Evolutionary conservation across 2,888 invertebrate species (phyloP).

Genomic region (Onthophagus sagittarius): DNA sequence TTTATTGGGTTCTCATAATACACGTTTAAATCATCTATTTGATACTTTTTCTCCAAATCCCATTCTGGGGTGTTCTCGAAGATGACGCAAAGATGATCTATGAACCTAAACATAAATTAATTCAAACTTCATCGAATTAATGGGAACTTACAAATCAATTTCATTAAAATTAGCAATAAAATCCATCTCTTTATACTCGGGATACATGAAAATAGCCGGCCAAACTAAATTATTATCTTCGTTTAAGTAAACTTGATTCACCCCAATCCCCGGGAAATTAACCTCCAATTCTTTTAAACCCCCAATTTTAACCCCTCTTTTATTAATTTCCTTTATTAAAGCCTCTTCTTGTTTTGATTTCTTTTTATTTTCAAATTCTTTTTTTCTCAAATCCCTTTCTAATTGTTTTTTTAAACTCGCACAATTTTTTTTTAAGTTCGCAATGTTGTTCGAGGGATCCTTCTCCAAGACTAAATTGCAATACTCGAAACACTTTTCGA

Average conservation of each 20-base stretch:
- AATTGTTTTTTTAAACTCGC: slow-evolving; percentile 52
- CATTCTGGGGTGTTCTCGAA: slow-evolving; percentile 68
- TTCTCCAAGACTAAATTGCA: slow-evolving; percentile 65
- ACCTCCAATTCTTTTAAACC: slow-evolving; percentile 59
- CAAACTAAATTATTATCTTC: slow-evolving; percentile 64
- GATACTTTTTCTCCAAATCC: slow-evolving; percentile 67
- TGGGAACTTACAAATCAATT: slow-evolving; percentile 57
- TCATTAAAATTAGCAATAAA: slow-evolving; percentile 80
- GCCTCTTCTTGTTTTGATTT: slow-evolving; percentile 47
- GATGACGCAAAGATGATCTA: slow-evolving; percentile 60
- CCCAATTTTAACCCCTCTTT: slow-evolving; percentile 51
- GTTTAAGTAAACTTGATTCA: slow-evolving; percentile 61
- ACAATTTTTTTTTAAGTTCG: slow-evolving; percentile 55
- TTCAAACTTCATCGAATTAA: neutral
- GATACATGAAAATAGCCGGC: slow-evolving; percentile 88
- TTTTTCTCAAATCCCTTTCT: slow-evolving; percentile 55
- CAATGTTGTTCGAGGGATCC: slow-evolving; percentile 55
- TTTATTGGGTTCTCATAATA: slow-evolving; percentile 70
- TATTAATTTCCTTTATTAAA: slow-evolving; percentile 49
- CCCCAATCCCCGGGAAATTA: slow-evolving; percentile 61
- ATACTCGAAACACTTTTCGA: slow-evolving; percentile 66
- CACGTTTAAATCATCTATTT: slow-evolving; percentile 57
- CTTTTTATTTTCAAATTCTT: slow-evolving; percentile 49
- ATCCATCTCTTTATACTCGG: slow-evolving; percentile 83
- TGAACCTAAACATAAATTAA: slow-evolving; percentile 49